Evolutionary conservation across 2,888 invertebrate genomes (phyloP).

Genomic region (Mythimna vitellina): DNA sequence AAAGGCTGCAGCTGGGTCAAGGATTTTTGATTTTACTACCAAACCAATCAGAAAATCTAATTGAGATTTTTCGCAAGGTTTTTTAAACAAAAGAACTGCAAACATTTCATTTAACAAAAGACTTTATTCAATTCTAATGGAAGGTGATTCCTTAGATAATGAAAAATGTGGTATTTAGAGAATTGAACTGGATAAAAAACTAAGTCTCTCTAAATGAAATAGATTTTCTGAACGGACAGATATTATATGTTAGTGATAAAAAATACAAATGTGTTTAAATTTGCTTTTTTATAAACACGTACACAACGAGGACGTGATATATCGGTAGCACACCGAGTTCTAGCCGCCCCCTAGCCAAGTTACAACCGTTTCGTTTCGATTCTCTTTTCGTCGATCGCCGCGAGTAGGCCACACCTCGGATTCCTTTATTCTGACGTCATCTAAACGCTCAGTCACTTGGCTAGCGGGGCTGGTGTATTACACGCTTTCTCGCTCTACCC

Average conservation of each 20-base stretch:
- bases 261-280: not conserved
- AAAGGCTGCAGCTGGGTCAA: constrained; percentile 36
- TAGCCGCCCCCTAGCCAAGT: no score
- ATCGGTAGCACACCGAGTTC: no score
- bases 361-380: no score
- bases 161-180: not conserved
- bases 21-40: constrained; percentile 23
- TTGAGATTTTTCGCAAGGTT: constrained; percentile 1
- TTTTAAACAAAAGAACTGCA: constrained; percentile 4
- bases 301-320: no score
- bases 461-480: no score
- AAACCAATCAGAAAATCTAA: constrained; percentile 12
- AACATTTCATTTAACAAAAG: not conserved
- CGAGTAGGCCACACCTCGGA: no score
- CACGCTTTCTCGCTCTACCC: no score
- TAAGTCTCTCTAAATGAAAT: not conserved
- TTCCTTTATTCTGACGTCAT: no score
- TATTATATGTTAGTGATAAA: not conserved
- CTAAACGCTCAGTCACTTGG: no score
- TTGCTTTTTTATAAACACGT: not conserved
- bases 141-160: not conserved
- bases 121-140: not conserved
- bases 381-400: no score
- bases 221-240: not conserved
- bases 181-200: not conserved